Percentiles rank a stretch among this genome's conserved stretches.
These are phyloP conservation scores for Protonibea diacanthus DNA, from an alignment of 2,797 vertebrate species.

Conservation along the genomic window DNA sequence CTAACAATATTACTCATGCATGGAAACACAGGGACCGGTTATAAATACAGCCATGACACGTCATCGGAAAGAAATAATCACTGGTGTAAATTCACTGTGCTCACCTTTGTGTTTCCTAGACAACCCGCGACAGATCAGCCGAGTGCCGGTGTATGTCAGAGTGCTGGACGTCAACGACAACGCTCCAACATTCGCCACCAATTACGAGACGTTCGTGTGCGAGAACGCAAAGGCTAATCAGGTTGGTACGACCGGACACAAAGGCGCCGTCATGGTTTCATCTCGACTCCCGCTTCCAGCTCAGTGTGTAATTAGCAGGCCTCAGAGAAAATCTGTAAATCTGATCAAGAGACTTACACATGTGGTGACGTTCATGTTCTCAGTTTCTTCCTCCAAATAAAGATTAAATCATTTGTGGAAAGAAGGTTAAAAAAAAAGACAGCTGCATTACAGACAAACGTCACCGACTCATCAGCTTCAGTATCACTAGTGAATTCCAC, in stretches of 20 bases:
- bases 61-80: constrained; percentile 5
- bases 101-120: constrained; percentile 83
- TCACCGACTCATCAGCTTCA: neutral
- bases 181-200: constrained; percentile 91
- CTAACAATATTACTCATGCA: neutral
- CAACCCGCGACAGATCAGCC: constrained; percentile 91
- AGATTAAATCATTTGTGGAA: too few species aligned
- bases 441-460: neutral
- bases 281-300: neutral
- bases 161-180: constrained; percentile 97
- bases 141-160: constrained; percentile 91
- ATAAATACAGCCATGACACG: too few species aligned
- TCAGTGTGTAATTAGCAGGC: constrained; percentile 43
- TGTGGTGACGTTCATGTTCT: neutral
- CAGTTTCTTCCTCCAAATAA: too few species aligned
- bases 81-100: constrained; percentile 5
- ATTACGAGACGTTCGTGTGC: constrained; percentile 95
- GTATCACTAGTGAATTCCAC: neutral
- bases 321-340: constrained; percentile 24
- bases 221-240: constrained; percentile 95
- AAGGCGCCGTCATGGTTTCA: constrained; percentile 49
- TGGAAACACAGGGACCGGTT: neutral
- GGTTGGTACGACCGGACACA: constrained; percentile 77
- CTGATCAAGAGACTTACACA: neutral
- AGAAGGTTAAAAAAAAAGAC: neutral